Base-by-base conservation (phyloP, 2,113 vertebrate genomes). In the Acinonyx jubatus region DNA sequence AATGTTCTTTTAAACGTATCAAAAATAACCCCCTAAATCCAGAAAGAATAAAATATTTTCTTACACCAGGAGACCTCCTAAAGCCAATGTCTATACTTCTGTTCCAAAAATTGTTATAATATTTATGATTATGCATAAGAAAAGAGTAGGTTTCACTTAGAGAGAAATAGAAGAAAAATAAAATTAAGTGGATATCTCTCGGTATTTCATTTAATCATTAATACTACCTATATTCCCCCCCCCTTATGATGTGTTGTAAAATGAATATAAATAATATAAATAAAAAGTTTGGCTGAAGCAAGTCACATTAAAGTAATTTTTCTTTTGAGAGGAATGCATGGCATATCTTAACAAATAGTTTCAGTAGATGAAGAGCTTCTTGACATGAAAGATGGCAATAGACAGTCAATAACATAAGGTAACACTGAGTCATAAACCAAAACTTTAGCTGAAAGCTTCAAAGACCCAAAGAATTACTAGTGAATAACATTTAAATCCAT, bases 401-500 rank as follows among this genome's bases (percentile, higher is more conserved):
- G 85, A 86, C n/a, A 96, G 83, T 82, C 92, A 94, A 89, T 41
- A 94, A 94, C 90, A 94, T 48, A 92, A 96, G 80, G 92, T 89
- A 97, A 88, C 92, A n/a, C 16, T 82, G 92, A 98, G 84, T 98
- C 96, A 96, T 91, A 95, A 83, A 85, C 80, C 96, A 97, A 96
- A 98, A 94, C 92, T 94, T 92, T 25, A 94, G 97, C 83, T 95
- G 91, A 95, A 95, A 98, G 78, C 98, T 98, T 95, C 97, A 96
- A 98, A 97, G 96, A 92, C 78, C 68, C 76, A 55, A 94, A 97
- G 97, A 96, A 97, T 96, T 97, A 97, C 97, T 74, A 79, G 96
- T 55, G 85, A 97, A 98, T 98, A 97, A 96, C 94, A 95, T 91
- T 96, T 97, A 98, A 98, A 98, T 89, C 97, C 97, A 97, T 83